phyloP scores from a whole-genome alignment of 2,797 vertebrate genomes.

The Sebastiscus albofasciatus region DNA sequence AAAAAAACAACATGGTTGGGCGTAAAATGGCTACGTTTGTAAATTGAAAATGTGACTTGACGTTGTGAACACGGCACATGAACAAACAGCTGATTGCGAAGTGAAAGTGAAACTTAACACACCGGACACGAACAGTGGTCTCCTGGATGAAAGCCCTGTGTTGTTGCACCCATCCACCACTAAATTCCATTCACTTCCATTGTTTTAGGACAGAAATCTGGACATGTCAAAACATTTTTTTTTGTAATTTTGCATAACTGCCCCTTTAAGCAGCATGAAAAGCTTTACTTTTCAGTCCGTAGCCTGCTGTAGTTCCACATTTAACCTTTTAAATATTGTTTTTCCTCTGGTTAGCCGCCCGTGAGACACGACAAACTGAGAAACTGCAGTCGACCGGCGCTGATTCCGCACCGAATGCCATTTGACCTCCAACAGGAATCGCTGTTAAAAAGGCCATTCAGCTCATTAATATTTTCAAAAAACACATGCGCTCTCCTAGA shows the following conservation, averaged over 20 bases:
- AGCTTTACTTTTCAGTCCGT: background rate
- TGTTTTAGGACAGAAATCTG: background rate
- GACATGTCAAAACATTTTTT: background rate
- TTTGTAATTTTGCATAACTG: background rate
- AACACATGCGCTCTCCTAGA: slow-evolving; percentile 46
- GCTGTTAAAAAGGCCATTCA: slow-evolving; percentile 56
- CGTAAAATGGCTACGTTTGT: too few relatives aligned
- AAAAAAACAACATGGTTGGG: too few relatives aligned
- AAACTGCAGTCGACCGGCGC: slow-evolving; percentile 26
- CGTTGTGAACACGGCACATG: too few relatives aligned
- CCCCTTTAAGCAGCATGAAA: background rate
- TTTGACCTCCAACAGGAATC: slow-evolving; percentile 21
- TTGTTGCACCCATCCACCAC: too few relatives aligned
- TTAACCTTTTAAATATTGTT: background rate
- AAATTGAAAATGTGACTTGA: too few relatives aligned
- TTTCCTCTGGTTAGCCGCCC: background rate
- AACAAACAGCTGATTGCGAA: too few relatives aligned
- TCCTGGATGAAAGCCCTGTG: too few relatives aligned
- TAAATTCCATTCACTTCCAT: background rate
- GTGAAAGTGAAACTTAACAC: too few relatives aligned
- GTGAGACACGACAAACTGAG: slow-evolving; percentile 20
- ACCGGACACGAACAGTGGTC: fast-evolving
- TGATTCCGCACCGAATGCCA: slow-evolving; percentile 10
- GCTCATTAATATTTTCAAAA: slow-evolving; percentile 56
- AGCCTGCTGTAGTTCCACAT: background rate